A percentile compares a stretch with the other conserved stretches of the same genome.
phyloP scores from a whole-genome alignment of 2,888 invertebrate species.

The Chrysolina oricalcia region DNA sequence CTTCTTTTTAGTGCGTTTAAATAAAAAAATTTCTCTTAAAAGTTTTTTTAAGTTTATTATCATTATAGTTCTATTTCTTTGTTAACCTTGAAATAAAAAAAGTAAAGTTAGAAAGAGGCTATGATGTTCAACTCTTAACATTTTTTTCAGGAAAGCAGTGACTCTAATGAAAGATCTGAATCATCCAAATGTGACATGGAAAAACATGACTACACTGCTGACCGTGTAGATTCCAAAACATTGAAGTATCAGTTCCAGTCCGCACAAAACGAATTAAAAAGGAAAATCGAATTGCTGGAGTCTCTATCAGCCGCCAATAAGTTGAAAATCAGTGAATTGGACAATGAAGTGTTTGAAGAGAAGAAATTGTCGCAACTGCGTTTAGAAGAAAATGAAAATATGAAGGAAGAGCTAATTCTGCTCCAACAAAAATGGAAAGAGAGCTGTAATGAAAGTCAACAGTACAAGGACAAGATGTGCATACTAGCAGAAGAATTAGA shows the following conservation, averaged over 20 bases:
- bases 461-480: conserved; percentile 66
- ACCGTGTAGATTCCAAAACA: conserved; percentile 67
- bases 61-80: no score
- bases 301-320: conserved; percentile 63
- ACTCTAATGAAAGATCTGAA: conserved; percentile 28
- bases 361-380: conserved; percentile 59
- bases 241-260: conserved; percentile 70
- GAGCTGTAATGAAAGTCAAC: conserved; percentile 72
- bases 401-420: conserved; percentile 64
- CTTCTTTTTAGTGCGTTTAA: no score
- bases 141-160: conserved; percentile 33
- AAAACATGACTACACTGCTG: conserved; percentile 48
- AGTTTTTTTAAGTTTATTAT: no score
- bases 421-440: conserved; percentile 72
- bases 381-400: conserved; percentile 60
- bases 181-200: conserved; percentile 47
- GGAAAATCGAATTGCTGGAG: conserved; percentile 67
- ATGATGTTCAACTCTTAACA: no score
- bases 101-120: no score
- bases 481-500: conserved; percentile 68
- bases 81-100: no score
- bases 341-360: conserved; percentile 61
- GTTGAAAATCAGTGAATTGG: conserved; percentile 63
- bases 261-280: conserved; percentile 66
- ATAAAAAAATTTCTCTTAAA: no score